Conservation (phyloP, 2,797 vertebrate species). For the Acanthopagrus latus region DNA sequence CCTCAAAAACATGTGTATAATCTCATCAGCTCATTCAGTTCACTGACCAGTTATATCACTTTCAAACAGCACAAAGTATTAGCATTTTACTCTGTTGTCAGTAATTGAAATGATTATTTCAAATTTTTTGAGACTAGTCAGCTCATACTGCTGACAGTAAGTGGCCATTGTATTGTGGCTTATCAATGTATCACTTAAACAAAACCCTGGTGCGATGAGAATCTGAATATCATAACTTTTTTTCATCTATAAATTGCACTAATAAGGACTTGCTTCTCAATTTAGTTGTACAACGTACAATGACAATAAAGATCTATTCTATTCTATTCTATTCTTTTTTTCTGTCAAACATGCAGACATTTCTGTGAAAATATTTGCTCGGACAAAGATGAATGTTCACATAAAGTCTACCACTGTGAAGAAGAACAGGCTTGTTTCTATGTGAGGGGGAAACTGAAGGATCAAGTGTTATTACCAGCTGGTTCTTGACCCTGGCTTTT, state of each 20-base stretch:
- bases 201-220: not conserved
- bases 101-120: not conserved
- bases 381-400: not conserved
- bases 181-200: not conserved
- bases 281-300: too few relatives aligned
- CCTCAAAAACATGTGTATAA: conserved; percentile 20
- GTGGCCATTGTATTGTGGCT: not conserved
- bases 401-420: not conserved
- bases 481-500: not conserved
- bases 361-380: not conserved
- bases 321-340: too few relatives aligned
- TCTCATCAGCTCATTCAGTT: conserved; percentile 19
- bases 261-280: too few relatives aligned
- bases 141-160: not conserved
- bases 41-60: conserved; percentile 10
- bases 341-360: not conserved
- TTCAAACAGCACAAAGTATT: conserved; percentile 14
- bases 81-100: conserved; percentile 9
- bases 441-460: not conserved
- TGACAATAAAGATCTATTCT: too few relatives aligned
- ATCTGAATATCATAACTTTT: too few relatives aligned
- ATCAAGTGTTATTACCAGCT: not conserved
- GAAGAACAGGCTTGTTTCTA: not conserved
- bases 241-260: too few relatives aligned
- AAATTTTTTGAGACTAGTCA: not conserved